These are phyloP conservation scores for Isaurus tuberculatus DNA, from an alignment of 92 coral and sea anemone species.

Conservation along the genomic window DNA sequence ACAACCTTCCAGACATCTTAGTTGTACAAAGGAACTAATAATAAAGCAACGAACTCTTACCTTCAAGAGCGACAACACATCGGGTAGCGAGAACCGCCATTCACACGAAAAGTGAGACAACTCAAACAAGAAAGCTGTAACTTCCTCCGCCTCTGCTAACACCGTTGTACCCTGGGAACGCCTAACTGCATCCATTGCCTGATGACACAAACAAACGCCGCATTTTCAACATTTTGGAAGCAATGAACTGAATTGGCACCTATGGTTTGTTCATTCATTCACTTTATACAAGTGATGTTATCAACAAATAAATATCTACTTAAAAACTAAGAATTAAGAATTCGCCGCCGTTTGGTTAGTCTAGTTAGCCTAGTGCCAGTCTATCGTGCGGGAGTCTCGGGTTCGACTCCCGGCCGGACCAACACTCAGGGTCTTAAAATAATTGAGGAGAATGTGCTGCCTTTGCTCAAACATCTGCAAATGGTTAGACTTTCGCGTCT, in stretches of 20 bases:
- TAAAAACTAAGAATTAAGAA: no score
- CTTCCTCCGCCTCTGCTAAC: constrained; percentile 89
- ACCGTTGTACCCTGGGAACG: constrained; percentile 73
- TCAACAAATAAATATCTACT: no score
- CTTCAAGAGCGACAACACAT: constrained; percentile 75
- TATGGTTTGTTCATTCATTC: neutral
- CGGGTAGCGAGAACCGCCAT: constrained; percentile 93
- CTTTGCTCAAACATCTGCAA: no score
- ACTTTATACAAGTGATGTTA: no score
- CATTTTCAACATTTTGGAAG: neutral
- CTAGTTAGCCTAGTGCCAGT: no score
- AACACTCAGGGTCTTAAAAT: no score
- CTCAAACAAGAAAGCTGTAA: constrained; percentile 88
- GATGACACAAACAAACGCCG: neutral
- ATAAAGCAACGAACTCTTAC: constrained; percentile 30
- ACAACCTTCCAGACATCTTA: no score
- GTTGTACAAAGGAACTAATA: neutral
- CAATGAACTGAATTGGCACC: neutral
- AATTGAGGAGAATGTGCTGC: no score
- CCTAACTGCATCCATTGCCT: constrained; percentile 88
- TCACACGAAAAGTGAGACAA: constrained; percentile 83
- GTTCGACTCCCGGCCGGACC: no score
- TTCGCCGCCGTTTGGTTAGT: no score
- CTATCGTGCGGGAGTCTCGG: no score
- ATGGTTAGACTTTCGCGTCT: no score